Conservation (phyloP, 2,797 vertebrate genomes). For the Sparidentex hasta region DNA sequence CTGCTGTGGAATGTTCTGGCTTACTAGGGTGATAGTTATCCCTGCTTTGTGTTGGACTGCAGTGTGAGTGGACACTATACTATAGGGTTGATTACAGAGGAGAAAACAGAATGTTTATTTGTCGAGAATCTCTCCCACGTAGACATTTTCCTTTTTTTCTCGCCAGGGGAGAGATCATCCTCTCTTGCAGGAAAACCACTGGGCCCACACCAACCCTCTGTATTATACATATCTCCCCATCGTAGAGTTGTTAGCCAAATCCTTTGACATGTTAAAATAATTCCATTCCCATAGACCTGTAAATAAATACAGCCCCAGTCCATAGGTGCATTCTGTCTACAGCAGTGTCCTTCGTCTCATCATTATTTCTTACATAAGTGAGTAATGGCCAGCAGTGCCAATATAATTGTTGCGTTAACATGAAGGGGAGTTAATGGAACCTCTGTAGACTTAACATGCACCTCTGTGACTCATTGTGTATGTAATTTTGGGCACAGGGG, state of each 20-base stretch:
- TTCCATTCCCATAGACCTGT: slow-evolving; percentile 67
- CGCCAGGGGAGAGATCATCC: slow-evolving; percentile 42
- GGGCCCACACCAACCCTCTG: slow-evolving; percentile 49
- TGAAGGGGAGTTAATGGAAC: slow-evolving; percentile 46
- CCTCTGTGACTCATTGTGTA: slow-evolving; percentile 72
- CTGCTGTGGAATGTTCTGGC: slow-evolving; percentile 75
- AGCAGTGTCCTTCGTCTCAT: slow-evolving; percentile 56
- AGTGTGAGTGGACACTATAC: slow-evolving; percentile 66
- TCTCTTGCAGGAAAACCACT: slow-evolving; percentile 59
- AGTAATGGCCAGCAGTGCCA: slow-evolving; percentile 42
- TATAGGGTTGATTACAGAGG: slow-evolving; percentile 50
- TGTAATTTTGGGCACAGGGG: slow-evolving; percentile 73
- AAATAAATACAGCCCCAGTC: slow-evolving; percentile 77
- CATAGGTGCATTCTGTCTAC: slow-evolving; percentile 71
- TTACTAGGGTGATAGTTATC: slow-evolving; percentile 66
- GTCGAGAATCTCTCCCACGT: slow-evolving; percentile 50
- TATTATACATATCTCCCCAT: slow-evolving; percentile 65
- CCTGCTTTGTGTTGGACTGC: slow-evolving; percentile 75
- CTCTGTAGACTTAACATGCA: slow-evolving; percentile 70
- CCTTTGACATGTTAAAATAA: slow-evolving; percentile 57
- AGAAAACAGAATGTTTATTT: slow-evolving; percentile 74
- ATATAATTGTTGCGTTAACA: slow-evolving; percentile 56
- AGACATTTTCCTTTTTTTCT: slow-evolving; percentile 47
- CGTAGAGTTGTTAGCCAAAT: slow-evolving; percentile 66
- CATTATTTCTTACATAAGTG: slow-evolving; percentile 48